Evolutionary conservation across 2,888 invertebrate genomes (phyloP), one percentile per base, ranked within the genome.

Genomic region (Orchesella flavescens): DNA sequence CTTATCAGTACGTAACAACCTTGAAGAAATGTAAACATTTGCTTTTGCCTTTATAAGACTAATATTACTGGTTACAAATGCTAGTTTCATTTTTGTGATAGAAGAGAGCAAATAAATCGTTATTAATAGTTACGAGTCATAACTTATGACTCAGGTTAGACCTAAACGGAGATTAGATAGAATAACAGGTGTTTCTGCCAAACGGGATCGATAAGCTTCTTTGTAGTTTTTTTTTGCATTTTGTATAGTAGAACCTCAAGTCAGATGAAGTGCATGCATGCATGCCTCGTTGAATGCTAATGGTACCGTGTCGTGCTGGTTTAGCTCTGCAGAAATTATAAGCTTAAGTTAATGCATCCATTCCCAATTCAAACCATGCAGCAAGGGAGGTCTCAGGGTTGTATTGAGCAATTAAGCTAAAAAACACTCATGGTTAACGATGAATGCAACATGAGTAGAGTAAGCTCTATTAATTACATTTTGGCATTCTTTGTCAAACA

Each of bases 21-120:
- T 83, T 83, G 83, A 72, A 66, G 72, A 76, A 69, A 76, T 24
- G 74, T 57, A 81, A 81, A 81, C 68, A 69, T 81, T 74, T 81
- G 55, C 65, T 65, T n/a, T 78, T 79, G 23, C 63, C 79, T 79
- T 71, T 61, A 79, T 72, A 71, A 63, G 79, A 72, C 34, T 55
- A 79, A 34, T 12, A 17, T 34, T 34, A 34, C 34, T 13, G 13
- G 7, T 10, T 46, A 46, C 46, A 65, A 21, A 55, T 21, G 61
- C 49, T 3, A 49, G 12, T 15, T 49, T 49, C 2, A 49, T 49
- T 12, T 65, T 59, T 44, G 69, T 24, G 59, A 49, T 61, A 59
- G 59, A 44, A 43, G 13, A 46, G 13, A 61, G 49, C 13, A 75
- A 55, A 21, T 17, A 77, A 49, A 69, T 19, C 24, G 17, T 63